These are phyloP conservation scores for Acronicta alni DNA, from an alignment of 2,888 invertebrate genomes.

Conservation along the genomic window DNA sequence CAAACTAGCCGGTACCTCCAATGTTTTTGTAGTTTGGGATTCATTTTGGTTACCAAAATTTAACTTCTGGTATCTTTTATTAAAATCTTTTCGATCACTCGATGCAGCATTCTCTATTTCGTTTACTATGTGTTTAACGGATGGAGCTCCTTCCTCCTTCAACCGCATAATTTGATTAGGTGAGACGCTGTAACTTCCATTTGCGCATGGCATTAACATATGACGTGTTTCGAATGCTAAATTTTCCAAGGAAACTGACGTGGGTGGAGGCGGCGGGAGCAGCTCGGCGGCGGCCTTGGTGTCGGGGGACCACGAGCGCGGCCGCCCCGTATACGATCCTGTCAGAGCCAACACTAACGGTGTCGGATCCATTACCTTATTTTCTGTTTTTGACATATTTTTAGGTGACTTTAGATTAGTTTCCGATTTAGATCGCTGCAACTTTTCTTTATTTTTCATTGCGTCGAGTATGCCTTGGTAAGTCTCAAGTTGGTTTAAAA, in stretches of 20 bases:
- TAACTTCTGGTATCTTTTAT: constrained; percentile 70
- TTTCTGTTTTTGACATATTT: constrained; percentile 87
- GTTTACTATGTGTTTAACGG: constrained; percentile 92
- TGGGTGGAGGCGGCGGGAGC: constrained; percentile 89
- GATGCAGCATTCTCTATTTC: constrained; percentile 91
- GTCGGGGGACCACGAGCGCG: constrained; percentile 93
- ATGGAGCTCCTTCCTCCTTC: constrained; percentile 90
- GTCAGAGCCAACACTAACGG: constrained; percentile 90
- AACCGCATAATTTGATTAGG: constrained; percentile 96
- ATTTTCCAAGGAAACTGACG: constrained; percentile 92
- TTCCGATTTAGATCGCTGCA: constrained; percentile 97
- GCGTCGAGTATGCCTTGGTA: constrained; percentile 99
- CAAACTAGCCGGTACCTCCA: constrained; percentile 54
- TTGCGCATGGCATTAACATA: constrained; percentile 95
- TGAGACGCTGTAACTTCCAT: constrained; percentile 96
- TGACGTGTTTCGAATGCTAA: constrained; percentile 91
- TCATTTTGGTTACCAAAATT: constrained; percentile 68
- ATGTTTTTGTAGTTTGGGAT: constrained; percentile 54
- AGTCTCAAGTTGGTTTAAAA: constrained; percentile 97
- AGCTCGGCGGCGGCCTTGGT: constrained; percentile 90
- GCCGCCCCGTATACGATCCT: constrained; percentile 85
- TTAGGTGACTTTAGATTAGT: constrained; percentile 95
- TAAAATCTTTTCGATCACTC: constrained; percentile 72
- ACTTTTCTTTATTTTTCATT: constrained; percentile 97
- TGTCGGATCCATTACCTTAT: constrained; percentile 90